Percentiles rank a stretch among this genome's conserved stretches.
phyloP scores from a whole-genome alignment of 2,888 invertebrate species.

The Melieria picta region DNA sequence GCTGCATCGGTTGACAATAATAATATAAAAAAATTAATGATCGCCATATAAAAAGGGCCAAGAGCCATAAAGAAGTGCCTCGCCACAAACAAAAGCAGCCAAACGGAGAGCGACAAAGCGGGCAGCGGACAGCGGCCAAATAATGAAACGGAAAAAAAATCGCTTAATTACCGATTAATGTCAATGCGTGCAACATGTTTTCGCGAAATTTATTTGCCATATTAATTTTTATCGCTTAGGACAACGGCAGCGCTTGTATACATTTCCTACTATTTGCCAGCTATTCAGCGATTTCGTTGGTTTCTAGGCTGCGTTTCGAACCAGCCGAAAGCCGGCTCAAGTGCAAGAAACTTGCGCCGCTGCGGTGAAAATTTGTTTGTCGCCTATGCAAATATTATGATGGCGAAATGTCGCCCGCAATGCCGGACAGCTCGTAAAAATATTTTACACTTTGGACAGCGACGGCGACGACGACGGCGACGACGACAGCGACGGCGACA shows the following conservation, averaged over 20 bases:
- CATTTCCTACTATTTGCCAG: too few species aligned
- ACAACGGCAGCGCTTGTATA: slow-evolving; percentile 38
- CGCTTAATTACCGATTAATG: slow-evolving; percentile 64
- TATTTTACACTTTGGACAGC: slow-evolving; percentile 38
- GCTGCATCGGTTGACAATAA: neutral
- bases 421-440: slow-evolving; percentile 43
- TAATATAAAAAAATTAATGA: slow-evolving; percentile 12
- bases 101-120: neutral
- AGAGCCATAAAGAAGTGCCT: slow-evolving; percentile 17
- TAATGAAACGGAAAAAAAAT: slow-evolving; percentile 29
- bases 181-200: slow-evolving; percentile 63
- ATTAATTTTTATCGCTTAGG: slow-evolving; percentile 62
- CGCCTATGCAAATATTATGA: slow-evolving; percentile 44
- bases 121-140: too few species aligned
- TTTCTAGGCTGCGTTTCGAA: too few species aligned
- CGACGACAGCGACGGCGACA: too few species aligned
- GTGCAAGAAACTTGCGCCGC: too few species aligned
- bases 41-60: slow-evolving; percentile 3
- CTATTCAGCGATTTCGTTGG: too few species aligned
- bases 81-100: neutral
- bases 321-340: too few species aligned
- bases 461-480: too few species aligned
- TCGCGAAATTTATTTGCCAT: slow-evolving; percentile 62
- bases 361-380: neutral
- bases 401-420: slow-evolving; percentile 32